phyloP scores from a whole-genome alignment of 2,113 vertebrate species.

The Sisor rabdophorus region DNA sequence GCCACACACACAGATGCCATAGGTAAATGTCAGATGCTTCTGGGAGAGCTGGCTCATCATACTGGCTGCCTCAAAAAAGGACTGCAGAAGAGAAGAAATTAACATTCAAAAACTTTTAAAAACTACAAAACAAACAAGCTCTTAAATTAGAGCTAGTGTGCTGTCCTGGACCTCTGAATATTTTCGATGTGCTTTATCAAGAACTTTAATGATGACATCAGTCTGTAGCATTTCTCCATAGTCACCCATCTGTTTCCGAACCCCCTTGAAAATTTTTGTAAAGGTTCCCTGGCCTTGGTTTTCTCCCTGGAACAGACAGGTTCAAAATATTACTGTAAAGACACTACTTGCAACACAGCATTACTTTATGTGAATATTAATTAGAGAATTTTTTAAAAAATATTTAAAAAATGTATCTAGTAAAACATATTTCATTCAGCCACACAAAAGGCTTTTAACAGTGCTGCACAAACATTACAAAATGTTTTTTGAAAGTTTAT shows the following conservation, averaged over 20 bases:
- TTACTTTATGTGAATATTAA: neutral
- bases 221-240: slow-evolving; percentile 88
- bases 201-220: slow-evolving; percentile 88
- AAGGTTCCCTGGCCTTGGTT: slow-evolving; percentile 95
- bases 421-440: no score
- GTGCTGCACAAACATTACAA: no score
- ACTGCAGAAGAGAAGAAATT: slow-evolving; percentile 62
- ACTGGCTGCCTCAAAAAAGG: slow-evolving; percentile 97
- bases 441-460: no score
- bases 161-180: slow-evolving; percentile 84
- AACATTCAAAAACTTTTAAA: neutral
- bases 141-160: neutral
- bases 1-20: slow-evolving; percentile 91
- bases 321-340: neutral
- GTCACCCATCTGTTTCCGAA: slow-evolving; percentile 88
- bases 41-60: slow-evolving; percentile 99
- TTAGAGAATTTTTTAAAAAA: neutral
- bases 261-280: slow-evolving; percentile 91
- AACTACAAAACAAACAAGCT: neutral
- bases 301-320: slow-evolving; percentile 73
- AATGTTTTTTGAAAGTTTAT: no score
- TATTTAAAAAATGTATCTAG: no score
- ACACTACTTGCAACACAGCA: neutral
- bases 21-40: slow-evolving; percentile 91
- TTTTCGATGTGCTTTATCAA: slow-evolving; percentile 91